These are phyloP conservation scores for Chromoteleia sp. DNA, from an alignment of 2,888 invertebrate genomes.

Conservation along the genomic window DNA sequence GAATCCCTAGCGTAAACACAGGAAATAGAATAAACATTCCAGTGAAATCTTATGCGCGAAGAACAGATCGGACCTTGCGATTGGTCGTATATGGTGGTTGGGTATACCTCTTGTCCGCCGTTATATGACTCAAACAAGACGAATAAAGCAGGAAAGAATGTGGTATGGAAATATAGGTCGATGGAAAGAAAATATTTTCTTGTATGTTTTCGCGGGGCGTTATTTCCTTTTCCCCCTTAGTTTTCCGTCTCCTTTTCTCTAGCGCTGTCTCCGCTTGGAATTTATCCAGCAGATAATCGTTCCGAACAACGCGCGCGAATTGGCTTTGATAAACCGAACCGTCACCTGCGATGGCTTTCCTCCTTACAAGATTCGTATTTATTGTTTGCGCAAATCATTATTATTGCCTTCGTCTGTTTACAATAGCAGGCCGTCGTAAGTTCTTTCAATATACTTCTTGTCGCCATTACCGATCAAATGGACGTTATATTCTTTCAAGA, in stretches of 20 bases:
- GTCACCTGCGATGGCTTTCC: conserved; percentile 26
- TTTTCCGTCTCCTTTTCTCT: conserved; percentile 1
- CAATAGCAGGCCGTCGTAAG: neutral
- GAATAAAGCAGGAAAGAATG: conserved; percentile 41
- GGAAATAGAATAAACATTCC: conserved; percentile 15
- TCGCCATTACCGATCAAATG: conserved; percentile 33
- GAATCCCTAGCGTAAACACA: conserved; percentile 31
- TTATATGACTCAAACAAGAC: conserved; percentile 25
- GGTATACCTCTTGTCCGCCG: conserved; percentile 28
- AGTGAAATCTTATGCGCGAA: conserved; percentile 38
- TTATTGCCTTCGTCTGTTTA: conserved; percentile 40
- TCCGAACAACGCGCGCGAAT: conserved; percentile 34
- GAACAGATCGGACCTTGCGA: conserved; percentile 27
- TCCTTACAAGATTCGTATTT: conserved; percentile 9
- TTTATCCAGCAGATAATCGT: conserved; percentile 41
- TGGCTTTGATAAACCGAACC: conserved; percentile 38
- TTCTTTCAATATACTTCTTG: conserved; percentile 7
- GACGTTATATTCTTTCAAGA: neutral
- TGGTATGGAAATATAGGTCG: conserved; percentile 45
- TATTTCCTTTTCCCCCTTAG: neutral
- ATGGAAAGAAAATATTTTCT: conserved; percentile 49
- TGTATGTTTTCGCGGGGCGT: conserved; percentile 22
- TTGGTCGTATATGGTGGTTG: conserved; percentile 12
- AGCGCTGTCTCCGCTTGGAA: conserved; percentile 12
- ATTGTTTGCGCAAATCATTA: conserved; percentile 35